phyloP scores from a whole-genome alignment of 2,888 invertebrate species.

The Lasioglossum zephyrum region DNA sequence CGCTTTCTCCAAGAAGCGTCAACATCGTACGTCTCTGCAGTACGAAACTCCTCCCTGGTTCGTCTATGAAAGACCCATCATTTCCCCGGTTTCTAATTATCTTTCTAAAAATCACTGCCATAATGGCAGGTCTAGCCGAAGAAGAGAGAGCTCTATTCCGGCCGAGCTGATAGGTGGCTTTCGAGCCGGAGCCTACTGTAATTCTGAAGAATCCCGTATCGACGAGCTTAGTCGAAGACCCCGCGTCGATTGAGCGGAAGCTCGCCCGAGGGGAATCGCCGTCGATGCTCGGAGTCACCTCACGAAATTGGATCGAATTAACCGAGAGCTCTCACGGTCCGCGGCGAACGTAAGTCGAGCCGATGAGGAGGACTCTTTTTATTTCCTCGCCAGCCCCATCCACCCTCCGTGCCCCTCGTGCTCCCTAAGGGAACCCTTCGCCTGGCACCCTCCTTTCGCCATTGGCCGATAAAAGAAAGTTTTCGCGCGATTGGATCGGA shows the following conservation, averaged over 20 bases:
- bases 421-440: background rate
- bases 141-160: background rate
- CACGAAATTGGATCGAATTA: conserved; percentile 57
- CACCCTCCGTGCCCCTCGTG: background rate
- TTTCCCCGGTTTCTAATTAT: background rate
- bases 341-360: conserved; percentile 16
- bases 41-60: background rate
- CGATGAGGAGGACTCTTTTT: conserved; percentile 5
- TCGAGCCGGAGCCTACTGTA: background rate
- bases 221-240: conserved; percentile 7
- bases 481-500: conserved; percentile 4
- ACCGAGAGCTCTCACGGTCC: conserved; percentile 18
- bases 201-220: conserved; percentile 2
- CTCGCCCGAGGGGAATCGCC: conserved; percentile 43
- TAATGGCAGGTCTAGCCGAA: background rate
- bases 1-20: background rate
- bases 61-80: background rate
- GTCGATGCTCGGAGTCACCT: conserved; percentile 37
- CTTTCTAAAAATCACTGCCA: background rate
- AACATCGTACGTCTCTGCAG: background rate
- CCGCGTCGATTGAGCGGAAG: conserved; percentile 58
- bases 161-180: background rate
- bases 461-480: background rate
- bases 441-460: background rate
- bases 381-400: background rate